These are phyloP conservation scores for Drosophila paramelanica DNA, from an alignment of 2,888 invertebrate species.

Conservation along the genomic window DNA sequence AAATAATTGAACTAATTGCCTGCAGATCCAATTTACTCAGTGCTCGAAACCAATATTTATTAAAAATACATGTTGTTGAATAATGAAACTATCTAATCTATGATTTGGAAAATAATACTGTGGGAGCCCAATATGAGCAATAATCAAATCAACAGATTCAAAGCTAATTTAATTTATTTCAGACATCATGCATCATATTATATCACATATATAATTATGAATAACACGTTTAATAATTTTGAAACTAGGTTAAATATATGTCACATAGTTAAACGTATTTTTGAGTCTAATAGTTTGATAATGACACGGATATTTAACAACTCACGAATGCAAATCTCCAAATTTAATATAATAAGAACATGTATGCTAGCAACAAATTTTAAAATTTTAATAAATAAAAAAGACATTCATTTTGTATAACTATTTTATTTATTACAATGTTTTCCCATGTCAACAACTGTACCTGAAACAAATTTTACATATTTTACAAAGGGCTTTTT, in stretches of 20 bases:
- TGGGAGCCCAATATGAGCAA: neutral
- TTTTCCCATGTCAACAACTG: neutral
- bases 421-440: neutral
- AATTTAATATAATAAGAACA: too few species aligned
- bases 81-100: neutral
- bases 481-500: conserved; percentile 6
- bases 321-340: neutral
- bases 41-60: neutral
- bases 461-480: conserved; percentile 3
- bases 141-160: neutral
- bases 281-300: neutral
- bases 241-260: too few species aligned
- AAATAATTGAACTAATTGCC: neutral
- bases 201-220: too few species aligned
- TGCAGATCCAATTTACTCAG: neutral
- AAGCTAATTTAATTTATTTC: neutral
- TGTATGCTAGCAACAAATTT: too few species aligned
- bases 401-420: neutral
- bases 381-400: neutral
- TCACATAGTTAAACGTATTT: too few species aligned
- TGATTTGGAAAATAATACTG: neutral
- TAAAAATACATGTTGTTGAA: neutral
- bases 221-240: too few species aligned
- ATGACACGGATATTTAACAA: neutral
- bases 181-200: too few species aligned